Base-by-base conservation (phyloP, 1,140 invertebrate species). In the Platyura marginata region DNA sequence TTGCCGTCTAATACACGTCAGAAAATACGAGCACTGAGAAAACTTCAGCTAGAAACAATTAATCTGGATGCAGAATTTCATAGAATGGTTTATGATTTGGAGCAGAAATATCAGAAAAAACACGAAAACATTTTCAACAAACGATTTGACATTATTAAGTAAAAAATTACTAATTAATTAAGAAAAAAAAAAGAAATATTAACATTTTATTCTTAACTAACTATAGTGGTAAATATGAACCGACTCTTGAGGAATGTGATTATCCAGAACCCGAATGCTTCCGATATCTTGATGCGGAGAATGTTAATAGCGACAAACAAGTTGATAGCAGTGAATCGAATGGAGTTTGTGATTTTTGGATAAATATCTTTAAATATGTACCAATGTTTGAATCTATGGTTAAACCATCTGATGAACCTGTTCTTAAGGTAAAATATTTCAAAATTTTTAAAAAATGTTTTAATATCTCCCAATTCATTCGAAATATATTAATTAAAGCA, bases 361-460 rank as follows among this genome's bases (percentile, higher is more conserved):
- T n/a, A n/a, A n/a, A n/a, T n/a, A n/a, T n/a, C n/a, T n/a, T n/a
- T n/a, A n/a, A n/a, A n/a, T n/a, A n/a, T n/a, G n/a, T n/a, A n/a
- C n/a, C n/a, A n/a, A n/a, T n/a, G n/a, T n/a, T n/a, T n/a, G n/a
- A n/a, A n/a, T n/a, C n/a, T n/a, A n/a, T n/a, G n/a, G n/a, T n/a
- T n/a, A n/a, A n/a, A n/a, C n/a, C n/a, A n/a, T n/a, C n/a, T n/a
- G 86, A 93, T 66, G 82, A 88, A 52, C 77, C 87, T 2, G 81
- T 90, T 21, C 54, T 59, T 21, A 23, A 44, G 19, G 22, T 42
- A 13, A 9, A 15, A 15, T n/a, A 37, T 15, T 5, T n/a, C n/a
- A n/a, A n/a, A n/a, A n/a, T 6, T 15, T 8, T 37, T 37, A 6
- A 8, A n/a, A 42, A 29, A 42, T 29, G 8, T 15, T 32, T 10